These are phyloP conservation scores for Coregonus ussuriensis DNA, from an alignment of 2,797 vertebrate genomes.

Conservation along the genomic window DNA sequence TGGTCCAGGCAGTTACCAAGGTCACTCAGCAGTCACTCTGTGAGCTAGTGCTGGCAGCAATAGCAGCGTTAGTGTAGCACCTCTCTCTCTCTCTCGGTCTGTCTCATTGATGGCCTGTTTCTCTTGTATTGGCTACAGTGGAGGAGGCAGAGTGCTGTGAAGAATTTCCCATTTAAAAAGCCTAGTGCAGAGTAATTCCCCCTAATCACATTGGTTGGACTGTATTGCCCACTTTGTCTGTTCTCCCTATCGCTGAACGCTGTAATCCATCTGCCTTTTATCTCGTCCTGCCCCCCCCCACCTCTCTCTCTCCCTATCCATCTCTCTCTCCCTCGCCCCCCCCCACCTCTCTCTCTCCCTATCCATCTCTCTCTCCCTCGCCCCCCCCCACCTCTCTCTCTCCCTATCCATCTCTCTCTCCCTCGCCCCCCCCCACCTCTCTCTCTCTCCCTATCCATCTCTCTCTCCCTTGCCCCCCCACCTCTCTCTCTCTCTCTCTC, in stretches of 20 bases:
- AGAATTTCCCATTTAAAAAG: constrained; percentile 35
- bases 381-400: too few relatives aligned
- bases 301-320: too few relatives aligned
- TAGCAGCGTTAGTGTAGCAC: not conserved
- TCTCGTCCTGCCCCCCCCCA: not conserved
- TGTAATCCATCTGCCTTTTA: constrained; percentile 20
- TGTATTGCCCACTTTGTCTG: constrained; percentile 23
- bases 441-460: too few relatives aligned
- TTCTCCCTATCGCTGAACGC: constrained; percentile 7
- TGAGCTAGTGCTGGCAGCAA: constrained; percentile 20
- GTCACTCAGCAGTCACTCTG: constrained; percentile 44
- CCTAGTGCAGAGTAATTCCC: constrained; percentile 36
- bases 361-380: too few relatives aligned
- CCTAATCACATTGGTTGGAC: constrained; percentile 55
- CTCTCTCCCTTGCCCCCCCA: too few relatives aligned
- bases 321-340: too few relatives aligned
- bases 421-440: too few relatives aligned
- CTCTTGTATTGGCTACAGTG: constrained; percentile 46
- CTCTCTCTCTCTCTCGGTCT: not conserved
- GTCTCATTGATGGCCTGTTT: constrained; percentile 50
- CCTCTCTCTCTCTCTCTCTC: too few relatives aligned
- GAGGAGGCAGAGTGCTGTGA: constrained; percentile 25
- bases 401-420: too few relatives aligned
- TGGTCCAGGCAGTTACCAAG: constrained; percentile 27
- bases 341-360: too few relatives aligned